These are phyloP conservation scores for Cotesia congregata DNA, from an alignment of 2,888 invertebrate species.

Conservation along the genomic window DNA sequence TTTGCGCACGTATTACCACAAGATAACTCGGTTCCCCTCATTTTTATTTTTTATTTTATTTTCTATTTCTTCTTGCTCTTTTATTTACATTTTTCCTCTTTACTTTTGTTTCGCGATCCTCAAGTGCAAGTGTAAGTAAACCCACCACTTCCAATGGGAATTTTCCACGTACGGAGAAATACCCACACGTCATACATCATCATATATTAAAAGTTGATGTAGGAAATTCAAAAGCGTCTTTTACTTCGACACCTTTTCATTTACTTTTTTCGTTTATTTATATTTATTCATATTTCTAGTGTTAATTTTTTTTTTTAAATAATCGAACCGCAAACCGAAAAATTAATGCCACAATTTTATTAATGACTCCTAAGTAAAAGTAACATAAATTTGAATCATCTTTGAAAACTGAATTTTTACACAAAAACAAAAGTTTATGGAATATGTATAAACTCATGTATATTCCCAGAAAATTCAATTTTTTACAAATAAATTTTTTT, in stretches of 20 bases:
- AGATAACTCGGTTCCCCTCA: neutral
- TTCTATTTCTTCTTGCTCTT: no score
- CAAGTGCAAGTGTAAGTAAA: neutral
- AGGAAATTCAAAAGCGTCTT: neutral
- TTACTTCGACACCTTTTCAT: neutral
- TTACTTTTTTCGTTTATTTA: no score
- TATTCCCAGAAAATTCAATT: no score
- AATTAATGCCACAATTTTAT: no score
- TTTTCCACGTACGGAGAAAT: neutral
- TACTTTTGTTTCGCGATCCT: neutral
- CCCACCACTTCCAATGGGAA: neutral
- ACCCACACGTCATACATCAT: neutral
- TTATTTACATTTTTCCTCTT: neutral
- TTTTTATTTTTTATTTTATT: neutral
- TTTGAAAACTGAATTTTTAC: no score
- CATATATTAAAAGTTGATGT: neutral
- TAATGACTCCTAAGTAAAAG: no score
- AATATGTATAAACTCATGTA: no score
- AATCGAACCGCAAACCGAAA: neutral
- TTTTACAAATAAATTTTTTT: no score
- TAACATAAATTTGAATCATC: no score
- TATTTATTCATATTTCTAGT: neutral
- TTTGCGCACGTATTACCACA: slow-evolving; percentile 5
- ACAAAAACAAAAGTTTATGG: no score
- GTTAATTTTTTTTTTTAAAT: neutral